These are phyloP conservation scores for Saimiri boliviensis DNA, from an alignment of 2,113 vertebrate species.

Conservation along the genomic window DNA sequence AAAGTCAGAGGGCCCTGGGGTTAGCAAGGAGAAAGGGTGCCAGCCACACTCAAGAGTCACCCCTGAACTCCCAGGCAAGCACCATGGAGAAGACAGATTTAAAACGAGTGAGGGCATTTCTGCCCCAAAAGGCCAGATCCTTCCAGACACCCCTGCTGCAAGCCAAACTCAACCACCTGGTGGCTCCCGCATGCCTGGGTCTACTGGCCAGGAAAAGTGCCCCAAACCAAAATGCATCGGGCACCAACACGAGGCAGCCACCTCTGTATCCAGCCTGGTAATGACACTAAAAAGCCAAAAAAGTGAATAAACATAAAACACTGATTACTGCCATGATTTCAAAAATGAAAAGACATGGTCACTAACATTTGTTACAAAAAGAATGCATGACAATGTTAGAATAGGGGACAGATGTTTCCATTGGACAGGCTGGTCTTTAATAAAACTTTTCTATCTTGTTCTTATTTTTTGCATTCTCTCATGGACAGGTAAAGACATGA, in stretches of 20 bases:
- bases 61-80: neutral
- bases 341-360: neutral
- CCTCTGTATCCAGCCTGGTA: neutral
- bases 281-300: neutral
- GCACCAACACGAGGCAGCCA: neutral
- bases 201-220: neutral
- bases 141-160: neutral
- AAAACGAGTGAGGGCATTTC: neutral
- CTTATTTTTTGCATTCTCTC: neutral
- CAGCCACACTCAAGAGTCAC: accelerated
- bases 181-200: neutral
- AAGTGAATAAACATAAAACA: neutral
- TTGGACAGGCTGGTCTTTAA: neutral
- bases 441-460: neutral
- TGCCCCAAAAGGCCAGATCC: neutral
- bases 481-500: neutral
- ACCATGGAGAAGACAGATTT: neutral
- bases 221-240: neutral
- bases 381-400: neutral
- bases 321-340: neutral
- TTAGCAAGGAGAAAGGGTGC: accelerated
- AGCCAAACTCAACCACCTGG: neutral
- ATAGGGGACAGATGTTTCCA: neutral
- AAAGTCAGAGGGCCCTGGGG: neutral
- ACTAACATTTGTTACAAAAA: neutral